phyloP scores from a whole-genome alignment of 2,113 vertebrate genomes.

The Sinocyclocheilus rhinocerous region DNA sequence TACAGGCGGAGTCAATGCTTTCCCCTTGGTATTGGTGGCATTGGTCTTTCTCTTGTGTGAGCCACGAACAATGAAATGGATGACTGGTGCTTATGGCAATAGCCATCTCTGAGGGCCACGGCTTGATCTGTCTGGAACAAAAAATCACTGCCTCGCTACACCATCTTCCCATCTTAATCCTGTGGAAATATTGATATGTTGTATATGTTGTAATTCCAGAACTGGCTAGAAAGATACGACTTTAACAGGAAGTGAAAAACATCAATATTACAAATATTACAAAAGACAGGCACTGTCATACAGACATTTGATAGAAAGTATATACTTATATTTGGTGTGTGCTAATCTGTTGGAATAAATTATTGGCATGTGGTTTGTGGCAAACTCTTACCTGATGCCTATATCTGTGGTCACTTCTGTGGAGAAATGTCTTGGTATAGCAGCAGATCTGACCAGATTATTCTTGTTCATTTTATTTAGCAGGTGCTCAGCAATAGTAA shows the following conservation, averaged over 20 bases:
- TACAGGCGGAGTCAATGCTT: conserved; percentile 49
- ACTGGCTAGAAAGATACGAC: conserved; percentile 28
- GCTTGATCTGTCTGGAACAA: conserved; percentile 42
- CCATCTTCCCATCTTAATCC: conserved; percentile 37
- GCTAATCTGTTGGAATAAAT: background rate
- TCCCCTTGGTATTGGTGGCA: conserved; percentile 51
- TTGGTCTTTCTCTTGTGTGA: conserved; percentile 38
- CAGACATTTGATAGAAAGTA: background rate
- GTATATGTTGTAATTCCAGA: conserved; percentile 45
- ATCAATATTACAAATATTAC: conserved; percentile 4
- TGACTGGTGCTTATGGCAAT: conserved; percentile 51
- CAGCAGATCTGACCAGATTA: conserved; percentile 25
- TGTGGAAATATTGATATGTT: conserved; percentile 41
- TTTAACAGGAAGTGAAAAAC: conserved; percentile 32
- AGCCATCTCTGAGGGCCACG: conserved; percentile 39
- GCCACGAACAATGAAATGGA: conserved; percentile 71
- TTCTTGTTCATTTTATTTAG: conserved; percentile 52
- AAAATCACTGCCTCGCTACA: conserved; percentile 35
- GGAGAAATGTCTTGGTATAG: background rate
- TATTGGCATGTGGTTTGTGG: background rate
- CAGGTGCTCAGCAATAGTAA: conserved; percentile 88
- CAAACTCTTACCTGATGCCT: background rate
- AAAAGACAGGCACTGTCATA: background rate
- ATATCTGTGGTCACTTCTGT: background rate
- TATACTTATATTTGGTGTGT: background rate